Evolutionary conservation across 2,797 vertebrate species (phyloP).

Genomic region (Bovichtus diacanthus): DNA sequence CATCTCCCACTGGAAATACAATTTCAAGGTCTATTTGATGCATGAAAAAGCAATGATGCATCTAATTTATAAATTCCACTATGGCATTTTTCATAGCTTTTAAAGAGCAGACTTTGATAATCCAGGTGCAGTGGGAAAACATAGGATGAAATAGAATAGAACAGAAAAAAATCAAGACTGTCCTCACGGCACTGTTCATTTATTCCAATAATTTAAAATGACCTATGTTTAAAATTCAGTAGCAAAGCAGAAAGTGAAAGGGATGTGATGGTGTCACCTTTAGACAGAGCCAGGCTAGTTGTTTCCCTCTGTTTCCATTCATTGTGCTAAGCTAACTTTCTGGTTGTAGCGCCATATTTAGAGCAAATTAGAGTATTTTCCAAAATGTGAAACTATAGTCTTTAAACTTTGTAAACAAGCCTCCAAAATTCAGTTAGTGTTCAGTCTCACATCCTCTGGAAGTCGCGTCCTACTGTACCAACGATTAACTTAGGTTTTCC

Average conservation of each 20-base stretch:
- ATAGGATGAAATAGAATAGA: neutral
- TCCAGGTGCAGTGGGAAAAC: constrained; percentile 30
- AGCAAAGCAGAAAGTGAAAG: too few species aligned
- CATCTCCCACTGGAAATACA: constrained; percentile 69
- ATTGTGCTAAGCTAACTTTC: too few species aligned
- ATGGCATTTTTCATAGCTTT: constrained; percentile 32
- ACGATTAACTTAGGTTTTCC: neutral
- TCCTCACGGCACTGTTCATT: too few species aligned
- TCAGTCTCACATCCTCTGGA: neutral
- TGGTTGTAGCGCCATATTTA: neutral
- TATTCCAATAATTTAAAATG: too few species aligned
- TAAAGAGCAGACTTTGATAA: constrained; percentile 51
- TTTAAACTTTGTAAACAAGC: neutral
- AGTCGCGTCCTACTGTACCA: neutral
- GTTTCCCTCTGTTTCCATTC: too few species aligned
- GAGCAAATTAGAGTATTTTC: neutral
- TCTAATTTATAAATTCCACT: constrained; percentile 49
- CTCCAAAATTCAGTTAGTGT: neutral
- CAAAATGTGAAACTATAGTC: neutral
- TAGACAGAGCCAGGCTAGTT: too few species aligned
- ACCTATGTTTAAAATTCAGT: too few species aligned
- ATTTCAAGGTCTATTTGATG: constrained; percentile 79
- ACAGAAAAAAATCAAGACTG: too few species aligned
- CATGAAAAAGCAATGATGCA: constrained; percentile 55
- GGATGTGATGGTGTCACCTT: too few species aligned